phyloP scores from a whole-genome alignment of 2,797 vertebrate species.

The Bradypodion pumilum region DNA sequence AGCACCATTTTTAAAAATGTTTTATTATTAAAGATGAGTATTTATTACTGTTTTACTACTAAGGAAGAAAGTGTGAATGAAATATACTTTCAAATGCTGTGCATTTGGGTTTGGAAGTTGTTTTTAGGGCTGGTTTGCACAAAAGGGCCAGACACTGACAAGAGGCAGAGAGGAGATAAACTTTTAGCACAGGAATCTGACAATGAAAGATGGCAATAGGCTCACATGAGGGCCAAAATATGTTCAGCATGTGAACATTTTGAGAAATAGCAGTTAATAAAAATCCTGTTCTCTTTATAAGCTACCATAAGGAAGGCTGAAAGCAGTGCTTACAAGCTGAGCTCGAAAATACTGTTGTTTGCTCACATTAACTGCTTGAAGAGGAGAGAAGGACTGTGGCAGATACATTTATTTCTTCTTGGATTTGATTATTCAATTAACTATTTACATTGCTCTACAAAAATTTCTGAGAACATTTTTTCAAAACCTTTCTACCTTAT shows the following conservation, averaged over 20 bases:
- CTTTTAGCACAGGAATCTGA: not conserved
- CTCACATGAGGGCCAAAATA: not conserved
- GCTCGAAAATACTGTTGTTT: not conserved
- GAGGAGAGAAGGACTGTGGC: not conserved
- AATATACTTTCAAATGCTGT: not conserved
- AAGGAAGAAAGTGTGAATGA: not conserved
- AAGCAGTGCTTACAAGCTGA: not conserved
- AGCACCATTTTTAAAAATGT: no score
- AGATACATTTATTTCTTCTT: not conserved
- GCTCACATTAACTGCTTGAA: not conserved
- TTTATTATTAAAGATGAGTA: not conserved
- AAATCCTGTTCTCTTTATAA: not conserved
- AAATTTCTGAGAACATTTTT: not conserved
- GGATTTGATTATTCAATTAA: not conserved
- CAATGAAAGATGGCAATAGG: not conserved
- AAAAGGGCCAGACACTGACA: not conserved
- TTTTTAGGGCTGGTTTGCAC: not conserved
- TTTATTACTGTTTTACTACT: not conserved
- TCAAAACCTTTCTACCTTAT: not conserved
- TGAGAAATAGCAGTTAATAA: not conserved
- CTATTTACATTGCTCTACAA: not conserved
- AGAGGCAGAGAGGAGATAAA: not conserved
- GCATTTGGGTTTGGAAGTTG: not conserved
- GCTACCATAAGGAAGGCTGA: not conserved
- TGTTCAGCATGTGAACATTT: not conserved